Evolutionary conservation across 53 echinoderm and acorn worm species (phyloP).

Genomic region (Crossaster papposus): DNA sequence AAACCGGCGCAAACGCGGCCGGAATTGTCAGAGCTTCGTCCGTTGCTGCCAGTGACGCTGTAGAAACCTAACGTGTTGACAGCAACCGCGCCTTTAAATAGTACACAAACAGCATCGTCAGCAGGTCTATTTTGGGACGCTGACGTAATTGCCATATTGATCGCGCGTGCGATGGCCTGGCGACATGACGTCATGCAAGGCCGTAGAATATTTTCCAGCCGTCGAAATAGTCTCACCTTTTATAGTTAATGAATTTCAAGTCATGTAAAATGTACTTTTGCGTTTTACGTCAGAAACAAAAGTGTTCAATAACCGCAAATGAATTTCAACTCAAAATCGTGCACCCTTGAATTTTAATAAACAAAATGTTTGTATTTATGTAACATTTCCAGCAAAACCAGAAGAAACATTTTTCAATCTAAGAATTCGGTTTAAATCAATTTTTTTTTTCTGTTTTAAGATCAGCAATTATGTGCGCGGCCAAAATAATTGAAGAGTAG

Average conservation of each 20-base stretch:
- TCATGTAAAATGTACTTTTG: too few relatives aligned
- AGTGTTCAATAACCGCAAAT: too few relatives aligned
- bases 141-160: not conserved
- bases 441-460: too few relatives aligned
- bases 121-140: constrained; percentile 20
- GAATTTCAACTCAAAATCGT: too few relatives aligned
- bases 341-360: too few relatives aligned
- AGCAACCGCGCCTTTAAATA: not conserved
- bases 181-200: constrained; percentile 4
- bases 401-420: too few relatives aligned
- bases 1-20: not conserved
- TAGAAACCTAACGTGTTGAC: not conserved
- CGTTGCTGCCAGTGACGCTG: constrained; percentile 20
- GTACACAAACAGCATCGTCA: not conserved
- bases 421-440: too few relatives aligned
- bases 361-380: too few relatives aligned
- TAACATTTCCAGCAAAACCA: too few relatives aligned
- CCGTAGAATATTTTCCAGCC: not conserved
- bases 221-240: not conserved
- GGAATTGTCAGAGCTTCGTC: not conserved
- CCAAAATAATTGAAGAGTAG: too few relatives aligned
- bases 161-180: not conserved
- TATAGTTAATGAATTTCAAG: not conserved
- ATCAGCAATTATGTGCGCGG: too few relatives aligned
- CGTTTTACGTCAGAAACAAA: too few relatives aligned